phyloP scores from a whole-genome alignment of 2,113 vertebrate species.

The Gallinago undulata region DNA sequence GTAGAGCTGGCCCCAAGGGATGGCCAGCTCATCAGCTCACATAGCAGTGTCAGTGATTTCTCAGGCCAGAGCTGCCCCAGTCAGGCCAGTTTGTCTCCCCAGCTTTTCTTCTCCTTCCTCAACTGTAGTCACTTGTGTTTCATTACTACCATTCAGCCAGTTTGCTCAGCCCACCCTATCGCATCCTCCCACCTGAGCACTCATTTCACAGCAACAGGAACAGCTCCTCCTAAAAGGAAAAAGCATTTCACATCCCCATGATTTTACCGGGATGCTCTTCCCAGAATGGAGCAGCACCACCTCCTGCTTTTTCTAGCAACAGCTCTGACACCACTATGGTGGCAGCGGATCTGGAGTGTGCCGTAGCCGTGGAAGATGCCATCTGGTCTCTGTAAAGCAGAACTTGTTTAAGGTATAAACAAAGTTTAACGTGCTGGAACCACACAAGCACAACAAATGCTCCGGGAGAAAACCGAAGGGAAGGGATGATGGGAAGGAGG shows the following conservation, averaged over 20 bases:
- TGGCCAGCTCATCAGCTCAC: accelerated
- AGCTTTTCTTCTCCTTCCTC: not conserved
- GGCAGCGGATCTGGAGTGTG: not conserved
- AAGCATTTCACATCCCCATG: not conserved
- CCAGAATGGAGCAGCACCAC: not conserved
- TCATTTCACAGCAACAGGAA: not conserved
- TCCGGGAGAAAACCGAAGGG: not conserved
- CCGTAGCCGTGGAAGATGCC: not conserved
- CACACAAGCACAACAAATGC: not conserved
- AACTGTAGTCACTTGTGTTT: not conserved
- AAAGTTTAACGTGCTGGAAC: not conserved
- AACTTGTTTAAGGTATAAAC: not conserved
- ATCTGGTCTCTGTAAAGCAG: not conserved
- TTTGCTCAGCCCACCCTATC: not conserved
- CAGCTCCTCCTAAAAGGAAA: not conserved
- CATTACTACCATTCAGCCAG: not conserved
- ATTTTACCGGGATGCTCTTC: not conserved
- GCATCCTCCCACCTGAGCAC: not conserved
- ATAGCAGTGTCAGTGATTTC: not conserved
- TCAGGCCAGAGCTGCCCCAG: not conserved
- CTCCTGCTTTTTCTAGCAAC: not conserved
- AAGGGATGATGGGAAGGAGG: not conserved
- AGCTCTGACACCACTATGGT: not conserved
- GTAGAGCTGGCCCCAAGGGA: not conserved
- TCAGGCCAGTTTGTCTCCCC: not conserved